A percentile compares a stretch with the other conserved stretches of the same genome.
Conservation (phyloP, 30 jellyfish, hydroid and myxozoan genomes). For the Aurelia aurita complex sp. Pacific region DNA sequence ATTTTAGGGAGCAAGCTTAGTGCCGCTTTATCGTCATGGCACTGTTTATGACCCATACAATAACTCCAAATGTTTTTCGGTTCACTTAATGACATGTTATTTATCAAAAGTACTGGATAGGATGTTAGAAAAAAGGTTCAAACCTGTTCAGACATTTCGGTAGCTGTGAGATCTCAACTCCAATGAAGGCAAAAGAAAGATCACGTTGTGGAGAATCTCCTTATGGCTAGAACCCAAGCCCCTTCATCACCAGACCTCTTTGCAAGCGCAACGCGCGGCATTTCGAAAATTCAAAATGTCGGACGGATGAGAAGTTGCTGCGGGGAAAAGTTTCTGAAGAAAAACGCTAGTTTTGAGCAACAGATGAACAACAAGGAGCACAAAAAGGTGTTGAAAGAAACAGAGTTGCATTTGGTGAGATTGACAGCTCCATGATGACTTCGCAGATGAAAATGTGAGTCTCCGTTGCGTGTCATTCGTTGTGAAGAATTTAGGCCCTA, state of each 20-base stretch:
- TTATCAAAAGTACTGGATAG: no score
- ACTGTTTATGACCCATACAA: no score
- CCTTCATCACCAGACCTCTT: conserved; percentile 50
- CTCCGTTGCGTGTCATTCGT: no score
- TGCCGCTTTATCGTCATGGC: background rate
- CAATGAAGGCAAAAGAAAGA: conserved; percentile 36
- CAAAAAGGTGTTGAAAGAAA: background rate
- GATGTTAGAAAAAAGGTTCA: background rate
- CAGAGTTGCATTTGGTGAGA: background rate
- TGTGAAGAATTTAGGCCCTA: no score
- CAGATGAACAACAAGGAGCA: background rate
- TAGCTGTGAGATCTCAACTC: conserved; percentile 2
- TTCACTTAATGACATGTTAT: background rate
- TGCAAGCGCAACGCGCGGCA: conserved; percentile 22
- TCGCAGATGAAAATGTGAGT: background rate
- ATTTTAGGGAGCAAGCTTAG: background rate
- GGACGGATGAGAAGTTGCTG: conserved; percentile 1
- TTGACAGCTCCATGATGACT: background rate
- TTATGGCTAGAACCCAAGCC: conserved; percentile 61
- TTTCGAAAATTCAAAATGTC: conserved; percentile 37
- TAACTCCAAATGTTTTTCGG: background rate
- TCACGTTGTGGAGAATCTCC: conserved; percentile 61
- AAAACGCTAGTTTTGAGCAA: background rate
- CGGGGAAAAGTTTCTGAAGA: background rate
- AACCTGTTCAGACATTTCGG: conserved; percentile 80